These are phyloP conservation scores for Hemiscyllium ocellatum DNA, from an alignment of 2,113 vertebrate species.

Conservation along the genomic window DNA sequence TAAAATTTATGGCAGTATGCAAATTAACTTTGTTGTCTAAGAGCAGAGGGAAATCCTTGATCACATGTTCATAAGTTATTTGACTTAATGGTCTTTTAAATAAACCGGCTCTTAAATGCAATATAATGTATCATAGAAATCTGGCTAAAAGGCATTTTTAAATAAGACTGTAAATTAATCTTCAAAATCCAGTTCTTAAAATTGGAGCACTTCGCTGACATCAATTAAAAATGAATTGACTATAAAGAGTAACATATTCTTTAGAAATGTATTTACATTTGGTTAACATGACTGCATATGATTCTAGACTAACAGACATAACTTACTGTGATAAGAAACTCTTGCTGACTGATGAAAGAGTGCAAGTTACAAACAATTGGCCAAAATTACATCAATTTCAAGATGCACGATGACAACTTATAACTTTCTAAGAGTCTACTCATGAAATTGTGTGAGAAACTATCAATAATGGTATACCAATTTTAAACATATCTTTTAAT, in stretches of 20 bases:
- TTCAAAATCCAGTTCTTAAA: neutral
- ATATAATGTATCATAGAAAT: neutral
- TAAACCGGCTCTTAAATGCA: neutral
- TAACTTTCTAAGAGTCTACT: neutral
- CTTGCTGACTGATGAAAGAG: neutral
- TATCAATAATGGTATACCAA: neutral
- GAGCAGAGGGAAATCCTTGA: neutral
- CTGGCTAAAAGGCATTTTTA: neutral
- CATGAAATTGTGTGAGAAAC: neutral
- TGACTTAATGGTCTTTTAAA: neutral
- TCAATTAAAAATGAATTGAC: neutral
- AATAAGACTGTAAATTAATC: neutral
- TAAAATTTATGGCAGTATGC: neutral
- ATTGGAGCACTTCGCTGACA: neutral
- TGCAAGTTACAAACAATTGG: neutral
- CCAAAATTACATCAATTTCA: neutral
- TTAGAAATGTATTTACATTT: neutral
- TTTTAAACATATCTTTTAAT: neutral
- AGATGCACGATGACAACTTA: neutral
- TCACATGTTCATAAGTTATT: neutral
- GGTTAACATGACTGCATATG: neutral
- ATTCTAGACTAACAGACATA: neutral
- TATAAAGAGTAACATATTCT: conserved; percentile 2
- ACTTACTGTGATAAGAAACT: neutral
- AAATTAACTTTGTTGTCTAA: neutral